phyloP scores from a whole-genome alignment of 2,113 vertebrate genomes.

The Ploceus nigricollis region DNA sequence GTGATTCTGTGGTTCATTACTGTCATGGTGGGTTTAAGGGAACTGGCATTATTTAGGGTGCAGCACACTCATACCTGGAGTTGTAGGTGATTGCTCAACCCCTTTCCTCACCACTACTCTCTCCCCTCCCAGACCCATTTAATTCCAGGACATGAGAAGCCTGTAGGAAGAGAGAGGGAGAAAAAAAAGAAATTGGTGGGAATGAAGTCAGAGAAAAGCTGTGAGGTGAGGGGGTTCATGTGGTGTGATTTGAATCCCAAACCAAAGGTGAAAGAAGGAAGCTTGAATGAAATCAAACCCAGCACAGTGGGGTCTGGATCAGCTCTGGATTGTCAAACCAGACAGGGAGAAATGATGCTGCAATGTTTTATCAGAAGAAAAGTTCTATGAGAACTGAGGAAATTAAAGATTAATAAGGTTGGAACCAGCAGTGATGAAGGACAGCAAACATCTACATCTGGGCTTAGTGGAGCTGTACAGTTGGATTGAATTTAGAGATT shows the following conservation, averaged over 20 bases:
- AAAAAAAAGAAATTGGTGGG: neutral
- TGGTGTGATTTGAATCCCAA: neutral
- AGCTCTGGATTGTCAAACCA: neutral
- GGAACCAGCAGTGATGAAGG: neutral
- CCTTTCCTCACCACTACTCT: neutral
- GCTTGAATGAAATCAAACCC: neutral
- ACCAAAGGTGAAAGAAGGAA: neutral
- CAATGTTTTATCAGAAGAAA: neutral
- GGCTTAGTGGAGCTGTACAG: neutral
- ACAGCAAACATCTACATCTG: neutral
- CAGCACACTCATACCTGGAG: neutral
- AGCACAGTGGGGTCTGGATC: neutral
- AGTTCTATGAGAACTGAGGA: neutral
- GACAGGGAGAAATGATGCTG: neutral
- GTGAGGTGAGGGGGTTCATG: fast-evolving
- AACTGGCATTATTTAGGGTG: fast-evolving
- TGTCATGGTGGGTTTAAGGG: fast-evolving
- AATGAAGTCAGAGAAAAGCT: neutral
- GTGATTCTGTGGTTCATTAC: neutral
- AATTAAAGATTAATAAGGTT: neutral
- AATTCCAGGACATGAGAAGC: neutral
- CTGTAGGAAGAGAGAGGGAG: neutral
- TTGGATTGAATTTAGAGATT: neutral
- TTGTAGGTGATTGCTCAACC: neutral
- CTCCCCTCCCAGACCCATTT: neutral